A percentile compares a stretch with the other conserved stretches of the same genome.
phyloP scores from a whole-genome alignment of 2,113 vertebrate species.

The Leptobrachium ailaonicum region DNA sequence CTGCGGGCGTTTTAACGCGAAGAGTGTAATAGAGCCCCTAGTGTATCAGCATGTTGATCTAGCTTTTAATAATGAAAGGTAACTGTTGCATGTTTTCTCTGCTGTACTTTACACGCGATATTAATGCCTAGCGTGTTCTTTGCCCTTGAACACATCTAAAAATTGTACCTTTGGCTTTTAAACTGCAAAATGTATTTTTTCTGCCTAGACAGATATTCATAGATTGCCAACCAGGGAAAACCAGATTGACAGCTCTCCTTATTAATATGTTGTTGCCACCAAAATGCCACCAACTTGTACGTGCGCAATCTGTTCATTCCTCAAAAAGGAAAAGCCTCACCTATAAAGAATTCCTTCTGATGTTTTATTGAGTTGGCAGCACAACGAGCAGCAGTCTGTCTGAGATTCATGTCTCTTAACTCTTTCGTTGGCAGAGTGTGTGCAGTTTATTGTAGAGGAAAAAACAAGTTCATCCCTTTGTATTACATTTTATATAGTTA shows the following conservation, averaged over 20 bases:
- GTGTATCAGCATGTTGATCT: no score
- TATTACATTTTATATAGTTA: no score
- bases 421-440: background rate
- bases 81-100: no score
- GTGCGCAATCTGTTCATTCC: slow-evolving; percentile 20
- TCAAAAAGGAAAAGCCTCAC: slow-evolving; percentile 5
- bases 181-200: background rate
- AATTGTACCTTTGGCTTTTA: background rate
- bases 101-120: no score
- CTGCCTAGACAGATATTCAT: background rate
- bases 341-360: slow-evolving; percentile 37
- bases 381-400: background rate
- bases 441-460: no score
- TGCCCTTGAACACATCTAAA: background rate
- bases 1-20: no score
- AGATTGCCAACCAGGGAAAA: background rate
- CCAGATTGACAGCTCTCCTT: background rate
- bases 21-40: no score
- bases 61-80: no score
- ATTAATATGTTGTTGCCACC: background rate
- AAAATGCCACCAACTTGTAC: slow-evolving; percentile 15
- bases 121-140: background rate
- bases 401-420: background rate
- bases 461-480: no score
- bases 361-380: slow-evolving; percentile 25